Evolutionary conservation across 2,797 vertebrate genomes (phyloP).

Genomic region (Champsocephalus esox): DNA sequence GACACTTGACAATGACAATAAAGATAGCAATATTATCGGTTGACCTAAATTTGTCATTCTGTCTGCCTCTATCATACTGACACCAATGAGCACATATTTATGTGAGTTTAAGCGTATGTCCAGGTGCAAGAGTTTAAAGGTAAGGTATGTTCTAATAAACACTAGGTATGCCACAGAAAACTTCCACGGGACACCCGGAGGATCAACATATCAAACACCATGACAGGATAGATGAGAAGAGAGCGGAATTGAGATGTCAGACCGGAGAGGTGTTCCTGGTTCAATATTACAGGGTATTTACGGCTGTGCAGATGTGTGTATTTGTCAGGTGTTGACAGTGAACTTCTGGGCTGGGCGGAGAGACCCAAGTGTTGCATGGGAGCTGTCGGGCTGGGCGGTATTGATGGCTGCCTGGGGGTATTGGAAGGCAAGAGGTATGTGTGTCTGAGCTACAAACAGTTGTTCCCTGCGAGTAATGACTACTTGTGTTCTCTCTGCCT

Average conservation of each 20-base stretch:
- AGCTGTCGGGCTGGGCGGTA: conserved; percentile 65
- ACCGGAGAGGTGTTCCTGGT: conserved; percentile 67
- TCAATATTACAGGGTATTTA: conserved; percentile 79
- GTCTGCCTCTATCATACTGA: conserved; percentile 28
- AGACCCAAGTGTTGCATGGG: conserved; percentile 44
- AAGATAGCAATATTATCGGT: conserved; percentile 16
- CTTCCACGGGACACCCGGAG: neutral
- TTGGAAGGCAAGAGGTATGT: conserved; percentile 72
- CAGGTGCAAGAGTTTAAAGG: conserved; percentile 44
- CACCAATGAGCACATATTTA: neutral
- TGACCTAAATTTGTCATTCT: conserved; percentile 29
- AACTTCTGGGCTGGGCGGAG: conserved; percentile 58
- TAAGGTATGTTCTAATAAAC: conserved; percentile 44
- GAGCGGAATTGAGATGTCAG: conserved; percentile 79
- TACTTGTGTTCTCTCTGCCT: conserved; percentile 69
- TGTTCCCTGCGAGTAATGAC: conserved; percentile 83
- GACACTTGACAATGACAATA: conserved; percentile 16
- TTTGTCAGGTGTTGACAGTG: conserved; percentile 80
- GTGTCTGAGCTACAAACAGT: conserved; percentile 80
- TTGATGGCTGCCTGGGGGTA: conserved; percentile 75
- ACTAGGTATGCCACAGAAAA: conserved; percentile 14
- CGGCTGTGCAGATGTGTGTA: conserved; percentile 85
- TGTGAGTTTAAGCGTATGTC: conserved; percentile 6
- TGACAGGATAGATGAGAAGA: conserved; percentile 49
- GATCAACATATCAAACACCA: conserved; percentile 62